Conservation (phyloP, 2,797 vertebrate genomes). For the Alcedo atthis region DNA sequence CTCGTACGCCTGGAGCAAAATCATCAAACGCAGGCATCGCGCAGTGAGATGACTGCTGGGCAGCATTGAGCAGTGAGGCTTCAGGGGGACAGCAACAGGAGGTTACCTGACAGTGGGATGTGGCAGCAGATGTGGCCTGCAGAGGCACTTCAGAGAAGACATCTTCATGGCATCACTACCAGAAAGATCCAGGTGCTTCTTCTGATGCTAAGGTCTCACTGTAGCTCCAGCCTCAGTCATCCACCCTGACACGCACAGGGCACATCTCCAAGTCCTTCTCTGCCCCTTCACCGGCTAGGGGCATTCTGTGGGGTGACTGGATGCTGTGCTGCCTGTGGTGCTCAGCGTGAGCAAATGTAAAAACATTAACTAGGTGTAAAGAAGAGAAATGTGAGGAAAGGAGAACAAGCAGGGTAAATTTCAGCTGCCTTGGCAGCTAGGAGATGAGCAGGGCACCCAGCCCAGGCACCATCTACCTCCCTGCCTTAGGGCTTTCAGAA, state of each 20-base stretch:
- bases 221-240: not conserved
- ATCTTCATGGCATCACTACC: fast-evolving
- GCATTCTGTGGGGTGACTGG: not conserved
- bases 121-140: not conserved
- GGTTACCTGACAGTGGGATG: not conserved
- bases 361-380: not conserved
- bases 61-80: not conserved
- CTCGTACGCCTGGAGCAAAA: not conserved
- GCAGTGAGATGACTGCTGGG: fast-evolving
- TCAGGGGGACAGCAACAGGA: not conserved
- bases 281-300: not conserved
- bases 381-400: not conserved
- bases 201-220: fast-evolving
- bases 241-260: fast-evolving
- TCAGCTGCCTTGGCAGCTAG: not conserved
- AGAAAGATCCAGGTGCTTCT: fast-evolving
- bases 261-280: not conserved
- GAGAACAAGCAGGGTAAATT: not conserved
- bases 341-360: not conserved
- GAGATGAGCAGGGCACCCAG: not conserved
- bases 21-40: not conserved
- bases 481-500: fast-evolving
- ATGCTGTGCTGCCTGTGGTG: not conserved
- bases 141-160: not conserved
- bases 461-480: not conserved